Evolutionary conservation across 30 jellyfish, hydroid and myxozoan genomes (phyloP).

Genomic region (Cassiopea xamachana): DNA sequence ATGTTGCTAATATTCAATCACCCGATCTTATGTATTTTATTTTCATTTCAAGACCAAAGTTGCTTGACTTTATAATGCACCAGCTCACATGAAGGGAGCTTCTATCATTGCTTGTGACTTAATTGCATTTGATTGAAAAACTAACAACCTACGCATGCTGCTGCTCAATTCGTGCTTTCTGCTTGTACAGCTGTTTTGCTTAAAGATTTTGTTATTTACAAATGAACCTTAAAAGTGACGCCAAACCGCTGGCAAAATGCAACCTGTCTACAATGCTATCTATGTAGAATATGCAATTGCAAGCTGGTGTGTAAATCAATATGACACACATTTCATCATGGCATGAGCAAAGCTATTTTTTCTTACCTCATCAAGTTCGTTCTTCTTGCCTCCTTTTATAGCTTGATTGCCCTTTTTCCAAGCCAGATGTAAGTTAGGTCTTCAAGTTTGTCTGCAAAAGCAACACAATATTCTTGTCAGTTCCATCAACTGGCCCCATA

Average conservation of each 20-base stretch:
- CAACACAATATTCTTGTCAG: background rate
- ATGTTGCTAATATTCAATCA: too few species aligned
- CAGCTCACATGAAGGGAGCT: too few species aligned
- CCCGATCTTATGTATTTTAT: too few species aligned
- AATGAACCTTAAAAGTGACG: background rate
- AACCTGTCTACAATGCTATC: background rate
- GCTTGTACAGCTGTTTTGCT: background rate
- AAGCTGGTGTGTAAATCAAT: background rate
- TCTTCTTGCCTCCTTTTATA: background rate
- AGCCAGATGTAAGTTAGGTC: background rate
- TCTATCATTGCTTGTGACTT: background rate
- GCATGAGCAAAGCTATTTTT: too few species aligned
- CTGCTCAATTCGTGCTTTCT: background rate
- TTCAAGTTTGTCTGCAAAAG: background rate
- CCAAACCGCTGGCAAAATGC: background rate
- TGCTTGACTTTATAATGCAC: too few species aligned
- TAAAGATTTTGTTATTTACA: too few species aligned
- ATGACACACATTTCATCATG: too few species aligned
- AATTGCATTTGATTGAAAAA: background rate
- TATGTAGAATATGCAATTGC: background rate
- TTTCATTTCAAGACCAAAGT: too few species aligned
- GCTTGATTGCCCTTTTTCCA: background rate
- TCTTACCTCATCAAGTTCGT: background rate
- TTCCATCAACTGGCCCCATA: background rate
- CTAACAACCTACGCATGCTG: background rate